Conservation (phyloP, 2,888 invertebrate species). For the Pandemis heparana region DNA sequence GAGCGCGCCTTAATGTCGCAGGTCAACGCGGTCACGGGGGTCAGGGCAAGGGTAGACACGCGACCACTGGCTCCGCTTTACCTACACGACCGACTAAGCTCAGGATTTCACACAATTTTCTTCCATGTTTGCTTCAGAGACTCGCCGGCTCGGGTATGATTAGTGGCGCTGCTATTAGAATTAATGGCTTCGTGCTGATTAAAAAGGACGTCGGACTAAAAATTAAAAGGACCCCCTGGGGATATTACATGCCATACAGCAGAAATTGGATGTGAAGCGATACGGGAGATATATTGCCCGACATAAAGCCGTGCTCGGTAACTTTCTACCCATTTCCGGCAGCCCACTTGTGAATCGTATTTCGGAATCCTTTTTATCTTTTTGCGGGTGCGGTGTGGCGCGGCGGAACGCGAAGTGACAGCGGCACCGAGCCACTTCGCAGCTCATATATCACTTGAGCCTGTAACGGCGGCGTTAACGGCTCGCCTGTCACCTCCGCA, state of each 20-base stretch:
- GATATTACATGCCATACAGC: constrained; percentile 83
- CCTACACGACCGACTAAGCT: constrained; percentile 42
- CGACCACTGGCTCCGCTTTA: constrained; percentile 55
- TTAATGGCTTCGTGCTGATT: constrained; percentile 68
- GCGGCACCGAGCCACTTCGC: constrained; percentile 82
- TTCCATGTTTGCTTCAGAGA: constrained; percentile 38
- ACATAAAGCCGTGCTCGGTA: constrained; percentile 81
- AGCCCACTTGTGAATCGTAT: constrained; percentile 84
- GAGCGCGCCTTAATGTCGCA: constrained; percentile 64
- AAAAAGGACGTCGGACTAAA: constrained; percentile 69
- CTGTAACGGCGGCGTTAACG: constrained; percentile 80
- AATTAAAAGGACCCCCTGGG: constrained; percentile 75
- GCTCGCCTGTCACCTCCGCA: constrained; percentile 78
- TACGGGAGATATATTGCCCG: constrained; percentile 82
- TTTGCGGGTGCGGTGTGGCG: constrained; percentile 71
- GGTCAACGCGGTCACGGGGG: constrained; percentile 66
- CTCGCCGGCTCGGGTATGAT: constrained; percentile 42
- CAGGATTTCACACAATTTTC: constrained; percentile 41
- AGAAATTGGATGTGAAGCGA: constrained; percentile 80
- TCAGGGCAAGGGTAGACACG: constrained; percentile 65
- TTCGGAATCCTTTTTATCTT: constrained; percentile 84
- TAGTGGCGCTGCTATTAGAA: constrained; percentile 54
- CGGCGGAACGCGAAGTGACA: constrained; percentile 79
- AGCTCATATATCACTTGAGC: constrained; percentile 82
- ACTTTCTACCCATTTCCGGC: constrained; percentile 83